These are phyloP conservation scores for Crocuta crocuta DNA, from an alignment of 2,113 vertebrate species.

Conservation along the genomic window DNA sequence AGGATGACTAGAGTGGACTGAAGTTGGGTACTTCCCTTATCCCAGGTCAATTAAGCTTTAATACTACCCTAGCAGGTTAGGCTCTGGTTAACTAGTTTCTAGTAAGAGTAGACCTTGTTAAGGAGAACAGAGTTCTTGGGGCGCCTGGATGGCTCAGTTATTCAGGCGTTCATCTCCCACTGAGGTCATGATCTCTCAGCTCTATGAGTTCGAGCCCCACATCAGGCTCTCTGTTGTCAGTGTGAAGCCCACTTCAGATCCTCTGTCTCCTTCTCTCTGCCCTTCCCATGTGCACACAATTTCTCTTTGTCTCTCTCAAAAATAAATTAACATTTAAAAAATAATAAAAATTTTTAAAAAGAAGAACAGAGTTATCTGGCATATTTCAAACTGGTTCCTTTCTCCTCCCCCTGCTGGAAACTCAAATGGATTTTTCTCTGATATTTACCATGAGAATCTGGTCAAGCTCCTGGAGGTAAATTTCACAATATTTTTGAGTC, in stretches of 20 bases:
- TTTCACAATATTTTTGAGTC: neutral
- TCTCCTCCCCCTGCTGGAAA: neutral
- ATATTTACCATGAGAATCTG: neutral
- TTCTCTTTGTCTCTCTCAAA: too few relatives aligned
- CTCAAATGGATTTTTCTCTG: neutral
- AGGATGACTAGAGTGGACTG: neutral
- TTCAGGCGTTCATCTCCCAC: too few relatives aligned
- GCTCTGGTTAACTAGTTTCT: neutral
- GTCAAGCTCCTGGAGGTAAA: neutral
- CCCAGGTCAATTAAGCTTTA: neutral
- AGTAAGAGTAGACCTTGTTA: neutral
- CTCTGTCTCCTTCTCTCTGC: too few relatives aligned
- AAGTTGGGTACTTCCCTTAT: neutral
- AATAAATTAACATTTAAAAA: too few relatives aligned
- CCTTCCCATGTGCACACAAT: too few relatives aligned
- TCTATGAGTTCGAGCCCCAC: too few relatives aligned
- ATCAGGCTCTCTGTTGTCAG: too few relatives aligned
- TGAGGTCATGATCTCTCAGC: too few relatives aligned
- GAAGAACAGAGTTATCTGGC: neutral
- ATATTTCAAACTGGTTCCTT: neutral
- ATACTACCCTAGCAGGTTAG: neutral
- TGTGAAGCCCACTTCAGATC: too few relatives aligned
- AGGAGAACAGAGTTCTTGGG: neutral
- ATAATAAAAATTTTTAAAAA: neutral
- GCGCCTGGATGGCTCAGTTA: too few relatives aligned